Conservation (phyloP, 2,113 vertebrate species). For the Pterocles gutturalis region DNA sequence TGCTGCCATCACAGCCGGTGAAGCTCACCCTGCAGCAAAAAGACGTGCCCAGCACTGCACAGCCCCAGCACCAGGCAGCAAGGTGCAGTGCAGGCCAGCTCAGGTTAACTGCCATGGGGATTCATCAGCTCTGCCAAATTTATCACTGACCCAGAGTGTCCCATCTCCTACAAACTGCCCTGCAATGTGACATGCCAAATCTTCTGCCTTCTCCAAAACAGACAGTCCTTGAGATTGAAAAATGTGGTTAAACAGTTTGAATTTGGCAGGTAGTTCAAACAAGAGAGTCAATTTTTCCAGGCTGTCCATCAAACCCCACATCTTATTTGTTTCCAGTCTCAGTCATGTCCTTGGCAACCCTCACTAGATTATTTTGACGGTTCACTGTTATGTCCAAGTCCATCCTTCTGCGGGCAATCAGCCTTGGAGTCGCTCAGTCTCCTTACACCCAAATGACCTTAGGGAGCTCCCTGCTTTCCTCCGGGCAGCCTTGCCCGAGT, state of each 20-base stretch:
- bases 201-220: neutral
- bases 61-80: fast-evolving
- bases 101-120: fast-evolving
- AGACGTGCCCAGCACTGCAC: fast-evolving
- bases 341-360: neutral
- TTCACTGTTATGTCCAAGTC: no score
- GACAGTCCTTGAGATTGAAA: neutral
- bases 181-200: no score
- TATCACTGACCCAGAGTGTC: fast-evolving
- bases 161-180: no score
- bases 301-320: neutral
- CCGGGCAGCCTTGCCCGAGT: no score
- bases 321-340: neutral
- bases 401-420: neutral
- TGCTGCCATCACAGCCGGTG: neutral
- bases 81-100: fast-evolving
- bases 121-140: no score
- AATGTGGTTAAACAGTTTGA: neutral
- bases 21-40: neutral
- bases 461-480: neutral
- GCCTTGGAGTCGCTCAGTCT: neutral
- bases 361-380: neutral
- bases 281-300: neutral
- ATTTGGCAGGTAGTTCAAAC: neutral
- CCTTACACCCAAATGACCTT: neutral